Evolutionary conservation across 2,113 vertebrate genomes (phyloP).

Genomic region (Probosciger aterrimus): DNA sequence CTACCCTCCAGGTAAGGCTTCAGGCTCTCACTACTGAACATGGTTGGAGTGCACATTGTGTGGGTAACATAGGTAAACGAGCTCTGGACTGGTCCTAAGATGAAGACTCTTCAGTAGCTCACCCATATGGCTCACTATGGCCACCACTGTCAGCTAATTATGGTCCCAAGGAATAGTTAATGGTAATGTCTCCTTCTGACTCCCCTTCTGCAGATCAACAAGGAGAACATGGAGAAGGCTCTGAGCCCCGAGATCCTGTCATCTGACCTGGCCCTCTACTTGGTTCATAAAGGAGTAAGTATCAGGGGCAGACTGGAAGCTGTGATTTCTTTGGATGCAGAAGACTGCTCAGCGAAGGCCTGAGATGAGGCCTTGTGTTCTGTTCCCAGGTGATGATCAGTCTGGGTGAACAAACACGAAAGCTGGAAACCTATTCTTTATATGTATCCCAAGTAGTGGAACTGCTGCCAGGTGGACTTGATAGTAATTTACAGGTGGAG

Average conservation of each 20-base stretch:
- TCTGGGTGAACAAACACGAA: neutral
- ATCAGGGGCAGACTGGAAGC: neutral
- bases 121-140: neutral
- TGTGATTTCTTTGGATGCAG: neutral
- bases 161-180: neutral
- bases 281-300: constrained; percentile 89
- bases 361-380: neutral
- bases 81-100: neutral
- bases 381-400: neutral
- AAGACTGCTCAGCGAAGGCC: neutral
- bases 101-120: neutral
- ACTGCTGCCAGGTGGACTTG: neutral
- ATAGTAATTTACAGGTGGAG: neutral
- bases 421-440: neutral
- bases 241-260: constrained; percentile 92
- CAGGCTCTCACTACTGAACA: rapidly evolving
- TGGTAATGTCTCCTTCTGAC: neutral
- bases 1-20: constrained; percentile 86
- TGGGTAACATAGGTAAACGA: rapidly evolving
- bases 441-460: neutral
- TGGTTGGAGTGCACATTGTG: rapidly evolving
- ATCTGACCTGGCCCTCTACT: constrained; percentile 90
- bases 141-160: neutral
- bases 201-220: constrained; percentile 79
- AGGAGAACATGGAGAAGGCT: constrained; percentile 84